A percentile compares a stretch with the other conserved stretches of the same genome.
These are phyloP conservation scores for Epinephelus moara DNA, from an alignment of 2,113 vertebrate species.

Conservation along the genomic window DNA sequence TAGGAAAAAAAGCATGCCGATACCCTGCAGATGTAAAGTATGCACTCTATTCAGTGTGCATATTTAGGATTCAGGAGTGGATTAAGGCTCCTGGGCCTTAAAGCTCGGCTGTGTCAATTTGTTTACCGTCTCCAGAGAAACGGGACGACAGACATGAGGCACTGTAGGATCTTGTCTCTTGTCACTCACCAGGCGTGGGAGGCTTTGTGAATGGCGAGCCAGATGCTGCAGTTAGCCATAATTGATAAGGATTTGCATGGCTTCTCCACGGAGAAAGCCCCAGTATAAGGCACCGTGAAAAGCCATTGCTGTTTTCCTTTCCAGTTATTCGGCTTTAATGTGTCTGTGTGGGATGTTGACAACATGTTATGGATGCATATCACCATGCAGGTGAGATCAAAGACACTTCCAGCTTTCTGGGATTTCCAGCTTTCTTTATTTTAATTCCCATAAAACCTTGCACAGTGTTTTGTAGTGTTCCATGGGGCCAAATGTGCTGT, in stretches of 20 bases:
- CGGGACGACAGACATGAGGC: constrained; percentile 62
- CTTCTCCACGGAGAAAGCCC: constrained; percentile 50
- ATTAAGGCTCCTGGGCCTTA: constrained; percentile 64
- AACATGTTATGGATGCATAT: constrained; percentile 50
- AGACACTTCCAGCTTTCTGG: constrained; percentile 49
- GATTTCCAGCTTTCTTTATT: constrained; percentile 58
- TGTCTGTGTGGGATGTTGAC: constrained; percentile 51
- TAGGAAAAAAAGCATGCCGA: constrained; percentile 19
- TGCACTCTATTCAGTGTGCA: constrained; percentile 65
- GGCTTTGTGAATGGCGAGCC: constrained; percentile 66
- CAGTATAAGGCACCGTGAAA: constrained; percentile 42
- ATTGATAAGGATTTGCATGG: constrained; percentile 70
- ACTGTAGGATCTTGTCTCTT: constrained; percentile 69
- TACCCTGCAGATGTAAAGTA: constrained; percentile 46
- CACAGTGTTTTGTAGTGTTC: neutral
- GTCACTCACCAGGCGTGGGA: constrained; percentile 73
- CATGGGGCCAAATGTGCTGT: neutral
- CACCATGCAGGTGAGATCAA: constrained; percentile 51
- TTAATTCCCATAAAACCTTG: constrained; percentile 26
- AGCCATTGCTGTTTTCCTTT: constrained; percentile 21
- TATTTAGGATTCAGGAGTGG: constrained; percentile 75
- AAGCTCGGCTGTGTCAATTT: constrained; percentile 68
- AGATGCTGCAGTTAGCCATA: constrained; percentile 59
- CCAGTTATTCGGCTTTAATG: constrained; percentile 19
- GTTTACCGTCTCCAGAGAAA: constrained; percentile 75